Evolutionary conservation across 2,888 invertebrate species (phyloP), one percentile per base, ranked within the genome.

Genomic region (Diaprepes abbreviatus): DNA sequence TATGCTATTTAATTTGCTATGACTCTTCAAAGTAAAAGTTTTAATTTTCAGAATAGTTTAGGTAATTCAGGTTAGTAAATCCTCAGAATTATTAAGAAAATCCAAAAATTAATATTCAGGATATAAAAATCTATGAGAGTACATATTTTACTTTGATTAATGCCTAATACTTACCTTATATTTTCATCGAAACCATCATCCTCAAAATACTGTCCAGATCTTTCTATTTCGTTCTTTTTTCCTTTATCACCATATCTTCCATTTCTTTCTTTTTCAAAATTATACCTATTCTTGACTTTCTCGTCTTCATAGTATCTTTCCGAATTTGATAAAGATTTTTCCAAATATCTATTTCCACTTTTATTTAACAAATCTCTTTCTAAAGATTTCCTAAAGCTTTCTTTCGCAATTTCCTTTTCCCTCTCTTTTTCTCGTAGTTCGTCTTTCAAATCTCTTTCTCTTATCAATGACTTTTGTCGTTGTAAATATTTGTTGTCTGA

Each of bases 181-280:
- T 77, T 78, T 71, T 83, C 82, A 58, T 81, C 81, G 59, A 82
- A 82, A 14, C 81, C 82, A 65, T 81, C 81, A 59, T 82, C 81
- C n/a, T 80, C 81, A 45, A 78, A 80, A 63, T 80, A 81, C 28
- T 68, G 66, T 9, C 17, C 16, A 3, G 48, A 50, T 38, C 55
- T 79, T 3, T 76, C 74, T 55, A 74, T 79, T 9, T 77, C 76
- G 0, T 16, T 68, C 14, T 73, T 72, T 21, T 69, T 71, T 3
- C 12, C 31, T 9, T 77, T 74, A 5, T 76, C 77, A 12, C 9
- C 35, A 33, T 60, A 65, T 17, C 58, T 40, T 50, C 36, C 19
- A 6, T 36, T 45, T 33, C 28, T 28, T 36, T 65, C 38, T 36
- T 36, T 19, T 24, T 57, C 70, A 19, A 45, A 62, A 38, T 28